phyloP scores from a whole-genome alignment of 2,888 invertebrate species.

The Coenonympha glycerion region DNA sequence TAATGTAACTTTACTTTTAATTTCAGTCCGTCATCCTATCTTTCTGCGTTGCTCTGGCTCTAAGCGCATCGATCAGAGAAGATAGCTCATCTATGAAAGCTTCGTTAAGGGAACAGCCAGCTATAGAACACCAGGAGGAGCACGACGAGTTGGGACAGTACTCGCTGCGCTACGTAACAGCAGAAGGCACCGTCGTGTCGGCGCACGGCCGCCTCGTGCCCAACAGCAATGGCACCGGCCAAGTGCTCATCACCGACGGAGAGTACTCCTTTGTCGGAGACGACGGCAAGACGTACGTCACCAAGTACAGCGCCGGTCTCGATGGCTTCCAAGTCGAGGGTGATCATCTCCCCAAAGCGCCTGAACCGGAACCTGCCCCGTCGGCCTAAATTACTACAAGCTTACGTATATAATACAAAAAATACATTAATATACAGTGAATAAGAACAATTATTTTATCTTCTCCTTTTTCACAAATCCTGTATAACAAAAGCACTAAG shows the following conservation, averaged over 20 bases:
- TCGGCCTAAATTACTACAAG: background rate
- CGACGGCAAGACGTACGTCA: too few relatives aligned
- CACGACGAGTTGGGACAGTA: slow-evolving; percentile 46
- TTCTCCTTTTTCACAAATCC: too few relatives aligned
- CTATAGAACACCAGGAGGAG: slow-evolving; percentile 41
- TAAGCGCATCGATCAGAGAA: slow-evolving; percentile 12
- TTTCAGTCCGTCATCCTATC: slow-evolving; percentile 18
- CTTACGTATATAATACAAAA: too few relatives aligned
- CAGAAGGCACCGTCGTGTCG: slow-evolving; percentile 42
- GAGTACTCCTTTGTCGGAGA: too few relatives aligned
- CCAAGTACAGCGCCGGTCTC: too few relatives aligned
- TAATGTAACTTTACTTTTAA: too few relatives aligned
- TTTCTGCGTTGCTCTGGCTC: slow-evolving; percentile 4
- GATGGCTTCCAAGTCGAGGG: slow-evolving; percentile 45
- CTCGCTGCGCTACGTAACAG: slow-evolving; percentile 44
- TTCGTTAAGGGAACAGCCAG: slow-evolving; percentile 25
- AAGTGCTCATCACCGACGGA: too few relatives aligned
- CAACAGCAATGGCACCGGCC: too few relatives aligned
- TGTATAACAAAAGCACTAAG: too few relatives aligned
- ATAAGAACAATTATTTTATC: too few relatives aligned
- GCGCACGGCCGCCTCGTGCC: slow-evolving; percentile 42
- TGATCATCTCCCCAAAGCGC: slow-evolving; percentile 38
- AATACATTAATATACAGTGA: too few relatives aligned
- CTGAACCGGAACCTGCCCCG: slow-evolving; percentile 26
- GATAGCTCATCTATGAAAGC: slow-evolving; percentile 1